These are phyloP conservation scores for Trachythela sp. DNA, from an alignment of 64 coral and sea anemone species.

Conservation along the genomic window DNA sequence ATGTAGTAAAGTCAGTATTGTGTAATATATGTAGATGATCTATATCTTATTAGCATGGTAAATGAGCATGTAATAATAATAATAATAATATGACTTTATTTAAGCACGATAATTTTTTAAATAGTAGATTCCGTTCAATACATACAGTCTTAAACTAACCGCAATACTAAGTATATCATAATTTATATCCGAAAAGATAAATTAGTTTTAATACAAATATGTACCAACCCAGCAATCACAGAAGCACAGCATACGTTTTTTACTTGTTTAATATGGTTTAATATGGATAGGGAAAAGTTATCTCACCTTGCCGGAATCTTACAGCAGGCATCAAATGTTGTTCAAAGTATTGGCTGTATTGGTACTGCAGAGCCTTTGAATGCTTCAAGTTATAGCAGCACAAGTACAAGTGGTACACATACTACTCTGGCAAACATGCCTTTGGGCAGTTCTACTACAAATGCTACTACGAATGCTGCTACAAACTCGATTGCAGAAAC, in stretches of 20 bases:
- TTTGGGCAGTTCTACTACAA: not conserved
- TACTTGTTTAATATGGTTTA: too few relatives aligned
- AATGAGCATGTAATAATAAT: not conserved
- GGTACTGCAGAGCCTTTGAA: not conserved
- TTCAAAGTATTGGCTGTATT: not conserved
- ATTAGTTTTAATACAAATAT: too few relatives aligned
- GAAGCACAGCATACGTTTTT: too few relatives aligned
- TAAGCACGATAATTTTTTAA: too few relatives aligned
- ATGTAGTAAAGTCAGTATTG: not conserved
- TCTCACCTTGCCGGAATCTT: not conserved
- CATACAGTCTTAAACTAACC: too few relatives aligned
- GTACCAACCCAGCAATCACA: too few relatives aligned
- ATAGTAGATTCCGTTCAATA: too few relatives aligned
- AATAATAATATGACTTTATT: too few relatives aligned
- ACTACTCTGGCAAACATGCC: not conserved
- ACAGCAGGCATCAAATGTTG: not conserved
- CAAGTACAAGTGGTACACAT: not conserved
- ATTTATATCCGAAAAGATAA: too few relatives aligned
- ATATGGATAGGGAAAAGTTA: not conserved
- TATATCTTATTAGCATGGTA: not conserved
- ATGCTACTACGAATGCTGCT: too few relatives aligned
- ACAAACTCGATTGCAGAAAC: not conserved
- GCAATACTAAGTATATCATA: too few relatives aligned
- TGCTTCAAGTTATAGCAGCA: not conserved
- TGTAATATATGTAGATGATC: not conserved